These are phyloP conservation scores for Muschampia plurimacula DNA, from an alignment of 2,888 invertebrate species.

Conservation along the genomic window DNA sequence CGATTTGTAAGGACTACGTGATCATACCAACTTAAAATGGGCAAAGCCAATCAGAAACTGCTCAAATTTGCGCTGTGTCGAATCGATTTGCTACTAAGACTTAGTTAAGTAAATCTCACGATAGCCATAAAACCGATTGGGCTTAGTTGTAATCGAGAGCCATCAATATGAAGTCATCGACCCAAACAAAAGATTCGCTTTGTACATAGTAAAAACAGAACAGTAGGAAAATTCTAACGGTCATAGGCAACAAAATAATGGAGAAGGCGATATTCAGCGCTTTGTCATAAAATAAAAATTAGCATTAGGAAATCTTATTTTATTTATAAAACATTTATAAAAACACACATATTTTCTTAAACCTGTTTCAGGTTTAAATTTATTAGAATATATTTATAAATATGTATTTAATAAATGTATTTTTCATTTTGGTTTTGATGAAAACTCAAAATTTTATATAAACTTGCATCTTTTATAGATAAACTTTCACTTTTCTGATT, in stretches of 20 bases:
- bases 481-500: too few species aligned
- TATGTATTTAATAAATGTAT: too few species aligned
- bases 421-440: too few species aligned
- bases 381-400: too few species aligned
- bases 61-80: constrained; percentile 29
- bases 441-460: too few species aligned
- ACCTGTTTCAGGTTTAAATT: too few species aligned
- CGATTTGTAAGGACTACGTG: constrained; percentile 7
- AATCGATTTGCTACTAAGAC: constrained; percentile 38
- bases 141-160: constrained; percentile 46
- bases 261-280: background rate
- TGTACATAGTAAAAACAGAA: constrained; percentile 11
- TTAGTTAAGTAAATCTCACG: constrained; percentile 38
- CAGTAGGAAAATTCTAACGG: constrained; percentile 1
- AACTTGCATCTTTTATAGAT: too few species aligned
- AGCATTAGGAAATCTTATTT: too few species aligned
- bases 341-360: too few species aligned
- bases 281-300: too few species aligned
- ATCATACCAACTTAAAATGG: constrained; percentile 12
- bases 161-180: constrained; percentile 61
- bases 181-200: constrained; percentile 58
- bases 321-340: too few species aligned
- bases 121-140: constrained; percentile 45
- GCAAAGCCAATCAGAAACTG: constrained; percentile 26
- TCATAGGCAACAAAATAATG: background rate